A percentile compares a stretch with the other conserved stretches of the same genome.
These are phyloP conservation scores for Axis porcinus DNA, from an alignment of 2,113 vertebrate species.

Conservation along the genomic window DNA sequence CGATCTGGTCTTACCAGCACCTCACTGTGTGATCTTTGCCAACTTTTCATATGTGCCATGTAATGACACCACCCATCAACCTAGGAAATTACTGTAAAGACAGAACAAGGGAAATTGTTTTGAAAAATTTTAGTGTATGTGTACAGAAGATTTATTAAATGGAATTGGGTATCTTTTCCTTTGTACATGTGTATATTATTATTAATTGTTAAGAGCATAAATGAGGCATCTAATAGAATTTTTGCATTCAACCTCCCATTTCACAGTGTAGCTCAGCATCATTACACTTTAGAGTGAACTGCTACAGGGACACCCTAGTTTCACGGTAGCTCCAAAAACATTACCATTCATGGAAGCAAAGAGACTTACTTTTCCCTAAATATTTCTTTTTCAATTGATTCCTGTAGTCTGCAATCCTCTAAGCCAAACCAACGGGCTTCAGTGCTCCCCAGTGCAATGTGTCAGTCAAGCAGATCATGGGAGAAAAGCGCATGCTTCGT, in stretches of 20 bases:
- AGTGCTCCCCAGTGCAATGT: background rate
- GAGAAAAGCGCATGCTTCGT: background rate
- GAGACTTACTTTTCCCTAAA: background rate
- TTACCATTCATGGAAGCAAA: background rate
- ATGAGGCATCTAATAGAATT: background rate
- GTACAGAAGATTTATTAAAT: background rate
- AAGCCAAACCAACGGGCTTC: background rate
- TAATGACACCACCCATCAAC: accelerated
- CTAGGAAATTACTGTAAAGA: background rate
- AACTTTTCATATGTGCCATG: background rate
- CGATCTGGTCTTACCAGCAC: background rate
- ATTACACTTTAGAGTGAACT: background rate
- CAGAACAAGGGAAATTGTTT: background rate
- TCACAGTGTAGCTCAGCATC: background rate
- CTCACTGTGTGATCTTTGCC: background rate
- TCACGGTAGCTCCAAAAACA: background rate
- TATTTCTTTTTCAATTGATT: slow-evolving; percentile 31
- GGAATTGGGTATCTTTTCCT: background rate
- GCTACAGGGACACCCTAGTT: background rate
- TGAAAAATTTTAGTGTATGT: background rate
- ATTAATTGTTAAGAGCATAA: background rate
- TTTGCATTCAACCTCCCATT: background rate
- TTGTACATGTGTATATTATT: background rate
- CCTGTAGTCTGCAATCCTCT: background rate
- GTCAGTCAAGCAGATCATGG: background rate